phyloP scores from a whole-genome alignment of 2,113 vertebrate species.

The Phrynosoma blainvillii region DNA sequence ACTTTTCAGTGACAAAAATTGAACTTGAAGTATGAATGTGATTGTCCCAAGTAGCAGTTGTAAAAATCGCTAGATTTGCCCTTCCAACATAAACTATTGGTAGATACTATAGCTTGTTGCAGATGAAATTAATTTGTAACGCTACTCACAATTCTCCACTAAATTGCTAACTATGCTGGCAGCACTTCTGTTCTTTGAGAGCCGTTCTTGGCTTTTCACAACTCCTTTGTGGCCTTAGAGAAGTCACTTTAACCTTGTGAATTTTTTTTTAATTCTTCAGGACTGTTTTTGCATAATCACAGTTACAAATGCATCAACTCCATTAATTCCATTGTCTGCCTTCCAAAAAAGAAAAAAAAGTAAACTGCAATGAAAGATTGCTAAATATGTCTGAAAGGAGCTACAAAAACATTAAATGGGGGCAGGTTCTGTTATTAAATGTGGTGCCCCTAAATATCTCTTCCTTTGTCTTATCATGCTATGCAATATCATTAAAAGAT shows the following conservation, averaged over 20 bases:
- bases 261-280: background rate
- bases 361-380: background rate
- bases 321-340: background rate
- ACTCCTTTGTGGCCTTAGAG: slow-evolving; percentile 22
- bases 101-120: background rate
- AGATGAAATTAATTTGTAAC: background rate
- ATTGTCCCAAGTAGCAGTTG: too few species aligned
- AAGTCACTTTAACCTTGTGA: slow-evolving; percentile 9
- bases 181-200: background rate
- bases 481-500: slow-evolving; percentile 32
- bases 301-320: background rate
- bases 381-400: background rate
- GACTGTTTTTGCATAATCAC: background rate
- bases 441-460: background rate
- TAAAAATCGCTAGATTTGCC: background rate
- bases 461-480: slow-evolving; percentile 15
- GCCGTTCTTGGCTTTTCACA: slow-evolving; percentile 1
- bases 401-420: background rate
- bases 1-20: background rate
- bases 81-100: background rate
- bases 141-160: background rate
- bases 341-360: background rate
- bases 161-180: background rate
- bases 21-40: background rate
- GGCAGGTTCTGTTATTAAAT: background rate